phyloP scores from a whole-genome alignment of 2,888 invertebrate species.

The Acrobasis suavella region DNA sequence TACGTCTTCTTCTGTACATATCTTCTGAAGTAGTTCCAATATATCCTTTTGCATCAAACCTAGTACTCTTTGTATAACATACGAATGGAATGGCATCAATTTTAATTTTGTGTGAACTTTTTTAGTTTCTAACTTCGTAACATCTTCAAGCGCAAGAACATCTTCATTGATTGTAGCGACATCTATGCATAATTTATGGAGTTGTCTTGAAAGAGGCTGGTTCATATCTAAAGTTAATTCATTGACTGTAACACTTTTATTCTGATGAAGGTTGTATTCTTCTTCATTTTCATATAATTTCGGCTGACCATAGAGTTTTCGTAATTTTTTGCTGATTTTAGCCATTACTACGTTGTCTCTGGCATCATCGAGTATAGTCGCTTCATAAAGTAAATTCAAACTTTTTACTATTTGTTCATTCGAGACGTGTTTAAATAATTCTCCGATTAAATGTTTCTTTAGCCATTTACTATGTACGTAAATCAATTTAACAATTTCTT shows the following conservation, averaged over 20 bases:
- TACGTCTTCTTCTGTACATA: constrained; percentile 6
- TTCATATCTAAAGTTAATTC: constrained; percentile 54
- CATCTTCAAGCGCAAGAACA: constrained; percentile 50
- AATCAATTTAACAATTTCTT: constrained; percentile 83
- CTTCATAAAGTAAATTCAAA: constrained; percentile 41
- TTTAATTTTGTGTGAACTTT: constrained; percentile 43
- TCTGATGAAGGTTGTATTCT: constrained; percentile 50
- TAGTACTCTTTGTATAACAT: constrained; percentile 68
- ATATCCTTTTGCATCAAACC: constrained; percentile 50
- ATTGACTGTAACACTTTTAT: constrained; percentile 46
- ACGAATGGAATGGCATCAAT: constrained; percentile 83
- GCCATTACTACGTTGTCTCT: constrained; percentile 50
- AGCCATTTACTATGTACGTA: constrained; percentile 89
- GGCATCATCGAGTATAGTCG: constrained; percentile 41
- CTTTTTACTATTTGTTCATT: constrained; percentile 36
- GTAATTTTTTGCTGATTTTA: constrained; percentile 65
- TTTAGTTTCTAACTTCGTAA: constrained; percentile 2
- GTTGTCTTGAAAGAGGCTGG: constrained; percentile 57
- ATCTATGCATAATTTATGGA: constrained; percentile 44
- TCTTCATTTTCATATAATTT: constrained; percentile 55
- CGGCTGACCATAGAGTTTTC: constrained; percentile 66
- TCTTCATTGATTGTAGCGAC: constrained; percentile 42
- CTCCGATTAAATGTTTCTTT: constrained; percentile 82
- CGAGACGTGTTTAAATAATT: constrained; percentile 48
- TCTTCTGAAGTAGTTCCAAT: constrained; percentile 25